Conservation (phyloP, 2,888 invertebrate genomes). For the Nomada fabriciana region DNA sequence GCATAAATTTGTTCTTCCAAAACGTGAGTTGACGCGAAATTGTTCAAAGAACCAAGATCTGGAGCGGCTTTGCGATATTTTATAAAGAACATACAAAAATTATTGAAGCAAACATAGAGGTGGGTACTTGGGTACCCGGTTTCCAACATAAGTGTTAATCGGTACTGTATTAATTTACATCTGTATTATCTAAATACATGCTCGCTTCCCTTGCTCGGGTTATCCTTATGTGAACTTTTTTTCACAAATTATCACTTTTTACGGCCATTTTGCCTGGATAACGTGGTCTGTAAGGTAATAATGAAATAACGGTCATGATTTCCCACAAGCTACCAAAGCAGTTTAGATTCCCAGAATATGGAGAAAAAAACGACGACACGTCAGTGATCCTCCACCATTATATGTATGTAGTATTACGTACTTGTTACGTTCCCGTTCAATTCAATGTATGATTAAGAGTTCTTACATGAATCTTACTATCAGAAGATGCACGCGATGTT, state of each 20-base stretch:
- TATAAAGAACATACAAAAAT: too few relatives aligned
- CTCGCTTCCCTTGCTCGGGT: too few relatives aligned
- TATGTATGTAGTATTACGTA: conserved; percentile 3
- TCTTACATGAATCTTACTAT: neutral
- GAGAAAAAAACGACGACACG: neutral
- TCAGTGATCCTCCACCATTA: neutral
- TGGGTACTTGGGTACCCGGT: too few relatives aligned
- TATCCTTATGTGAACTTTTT: neutral
- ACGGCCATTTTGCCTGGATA: neutral
- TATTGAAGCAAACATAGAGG: too few relatives aligned
- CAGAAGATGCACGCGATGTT: too few relatives aligned
- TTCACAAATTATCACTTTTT: too few relatives aligned
- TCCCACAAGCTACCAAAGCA: conserved; percentile 18
- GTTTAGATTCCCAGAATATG: conserved; percentile 7
- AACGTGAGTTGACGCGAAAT: too few relatives aligned
- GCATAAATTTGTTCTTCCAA: too few relatives aligned
- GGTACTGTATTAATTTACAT: too few relatives aligned
- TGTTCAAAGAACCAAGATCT: too few relatives aligned
- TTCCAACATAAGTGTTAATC: too few relatives aligned
- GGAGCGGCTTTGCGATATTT: too few relatives aligned
- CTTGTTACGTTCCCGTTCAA: neutral
- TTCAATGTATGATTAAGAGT: neutral
- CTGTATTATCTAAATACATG: neutral
- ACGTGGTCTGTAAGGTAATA: neutral
- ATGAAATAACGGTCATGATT: conserved; percentile 9